A percentile compares a stretch with the other conserved stretches of the same genome.
Evolutionary conservation across 2,797 vertebrate genomes (phyloP).

Genomic region (Florisuga fusca): DNA sequence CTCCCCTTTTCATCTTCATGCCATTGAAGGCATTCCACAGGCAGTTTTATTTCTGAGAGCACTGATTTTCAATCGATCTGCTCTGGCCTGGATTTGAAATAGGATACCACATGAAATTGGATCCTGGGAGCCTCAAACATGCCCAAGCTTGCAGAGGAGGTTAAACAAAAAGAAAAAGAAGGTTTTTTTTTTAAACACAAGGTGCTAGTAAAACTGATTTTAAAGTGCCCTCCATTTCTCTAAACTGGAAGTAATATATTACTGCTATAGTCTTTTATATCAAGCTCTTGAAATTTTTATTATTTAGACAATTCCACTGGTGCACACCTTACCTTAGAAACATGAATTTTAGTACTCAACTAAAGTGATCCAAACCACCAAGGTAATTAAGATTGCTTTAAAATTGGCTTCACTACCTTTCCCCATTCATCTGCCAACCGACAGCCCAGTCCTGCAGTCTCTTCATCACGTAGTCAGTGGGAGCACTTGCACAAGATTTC

Average conservation of each 20-base stretch:
- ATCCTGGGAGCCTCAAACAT: conserved; percentile 51
- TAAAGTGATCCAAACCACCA: conserved; percentile 45
- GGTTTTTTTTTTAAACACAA: neutral
- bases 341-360: conserved; percentile 35
- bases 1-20: conserved; percentile 30
- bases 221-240: conserved; percentile 21
- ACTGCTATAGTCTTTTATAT: conserved; percentile 12
- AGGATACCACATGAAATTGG: conserved; percentile 52
- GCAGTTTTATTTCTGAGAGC: conserved; percentile 49
- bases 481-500: neutral
- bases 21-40: conserved; percentile 38
- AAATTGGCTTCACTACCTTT: conserved; percentile 27
- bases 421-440: neutral
- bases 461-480: neutral
- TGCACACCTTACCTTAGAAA: neutral
- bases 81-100: conserved; percentile 58
- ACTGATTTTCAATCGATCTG: conserved; percentile 28
- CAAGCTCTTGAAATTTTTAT: conserved; percentile 33
- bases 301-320: conserved; percentile 1
- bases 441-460: neutral
- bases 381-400: conserved; percentile 45
- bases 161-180: conserved; percentile 28
- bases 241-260: neutral
- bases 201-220: conserved; percentile 25
- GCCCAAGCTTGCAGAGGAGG: conserved; percentile 20